Evolutionary conservation across 2,888 invertebrate genomes (phyloP).

Genomic region (Phoenoteleia sp.): DNA sequence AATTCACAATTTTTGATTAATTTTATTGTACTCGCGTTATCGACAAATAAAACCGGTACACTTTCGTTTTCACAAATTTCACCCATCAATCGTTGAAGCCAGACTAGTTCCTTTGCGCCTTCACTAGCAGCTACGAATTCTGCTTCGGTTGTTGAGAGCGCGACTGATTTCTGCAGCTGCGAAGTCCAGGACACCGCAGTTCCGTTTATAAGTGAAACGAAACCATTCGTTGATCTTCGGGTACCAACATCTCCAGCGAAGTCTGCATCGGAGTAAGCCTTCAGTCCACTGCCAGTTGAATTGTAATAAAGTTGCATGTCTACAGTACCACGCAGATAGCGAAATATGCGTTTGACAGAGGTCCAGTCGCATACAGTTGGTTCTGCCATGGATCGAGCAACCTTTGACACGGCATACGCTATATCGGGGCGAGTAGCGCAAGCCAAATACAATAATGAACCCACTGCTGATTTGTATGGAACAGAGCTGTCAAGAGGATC

Average conservation of each 20-base stretch:
- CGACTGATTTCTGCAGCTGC: slow-evolving; percentile 60
- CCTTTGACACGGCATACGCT: slow-evolving; percentile 72
- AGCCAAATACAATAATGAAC: slow-evolving; percentile 64
- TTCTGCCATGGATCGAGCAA: slow-evolving; percentile 60
- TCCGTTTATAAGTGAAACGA: slow-evolving; percentile 1
- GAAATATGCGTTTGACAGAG: slow-evolving; percentile 47
- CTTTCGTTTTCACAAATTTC: slow-evolving; percentile 26
- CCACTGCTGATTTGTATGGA: slow-evolving; percentile 56
- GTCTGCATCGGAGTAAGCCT: slow-evolving; percentile 19
- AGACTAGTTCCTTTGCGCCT: slow-evolving; percentile 58
- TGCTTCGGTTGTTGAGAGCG: slow-evolving; percentile 48
- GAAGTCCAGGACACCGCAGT: slow-evolving; percentile 40
- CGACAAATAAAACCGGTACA: slow-evolving; percentile 43
- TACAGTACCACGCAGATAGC: neutral
- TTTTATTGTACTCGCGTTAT: slow-evolving; percentile 67
- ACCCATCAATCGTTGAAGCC: slow-evolving; percentile 49
- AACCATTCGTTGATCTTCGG: slow-evolving; percentile 40
- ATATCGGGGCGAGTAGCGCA: slow-evolving; percentile 73
- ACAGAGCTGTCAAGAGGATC: slow-evolving; percentile 50
- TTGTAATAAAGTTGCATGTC: slow-evolving; percentile 31
- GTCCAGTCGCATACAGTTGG: slow-evolving; percentile 16
- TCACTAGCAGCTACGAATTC: slow-evolving; percentile 65
- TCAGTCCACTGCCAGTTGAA: slow-evolving; percentile 2
- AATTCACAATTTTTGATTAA: slow-evolving; percentile 61
- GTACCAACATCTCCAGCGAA: slow-evolving; percentile 37